phyloP scores from a whole-genome alignment of 1,140 invertebrate genomes.

The Drosophila pandora region DNA sequence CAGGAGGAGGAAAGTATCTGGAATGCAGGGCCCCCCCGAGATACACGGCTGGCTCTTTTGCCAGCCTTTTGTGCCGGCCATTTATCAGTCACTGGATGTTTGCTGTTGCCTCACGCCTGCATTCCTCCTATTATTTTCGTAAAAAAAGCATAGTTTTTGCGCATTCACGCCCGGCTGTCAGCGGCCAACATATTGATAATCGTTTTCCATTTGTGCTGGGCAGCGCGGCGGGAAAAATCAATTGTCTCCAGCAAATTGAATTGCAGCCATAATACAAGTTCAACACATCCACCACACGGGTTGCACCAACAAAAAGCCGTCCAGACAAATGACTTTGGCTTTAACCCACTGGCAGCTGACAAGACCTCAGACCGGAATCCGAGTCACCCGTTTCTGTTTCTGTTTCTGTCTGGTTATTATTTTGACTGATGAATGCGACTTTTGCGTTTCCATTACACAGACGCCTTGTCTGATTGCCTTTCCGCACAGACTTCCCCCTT shows the following conservation, averaged over 20 bases:
- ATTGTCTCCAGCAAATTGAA: conserved; percentile 74
- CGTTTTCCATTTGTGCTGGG: conserved; percentile 66
- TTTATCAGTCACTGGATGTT: conserved; percentile 68
- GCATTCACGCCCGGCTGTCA: conserved; percentile 55
- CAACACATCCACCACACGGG: neutral
- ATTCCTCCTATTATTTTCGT: conserved; percentile 36
- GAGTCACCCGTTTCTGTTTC: conserved; percentile 15
- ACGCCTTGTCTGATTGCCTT: conserved; percentile 39
- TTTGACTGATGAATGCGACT: conserved; percentile 53
- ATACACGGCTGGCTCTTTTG: conserved; percentile 10
- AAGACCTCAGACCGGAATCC: conserved; percentile 22
- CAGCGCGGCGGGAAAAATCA: conserved; percentile 48
- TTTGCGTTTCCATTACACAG: conserved; percentile 38
- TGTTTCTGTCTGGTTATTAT: conserved; percentile 47
- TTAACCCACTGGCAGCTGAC: conserved; percentile 40
- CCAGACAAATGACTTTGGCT: conserved; percentile 42
- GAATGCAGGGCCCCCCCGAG: conserved; percentile 61
- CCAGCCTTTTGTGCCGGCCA: conserved; percentile 53
- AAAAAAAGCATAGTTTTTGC: conserved; percentile 54
- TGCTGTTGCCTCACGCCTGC: conserved; percentile 18
- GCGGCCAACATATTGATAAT: conserved; percentile 73
- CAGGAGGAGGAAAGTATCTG: conserved; percentile 26
- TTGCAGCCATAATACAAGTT: conserved; percentile 43
- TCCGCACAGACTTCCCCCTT: conserved; percentile 19
- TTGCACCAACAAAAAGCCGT: conserved; percentile 1